A percentile compares a stretch with the other conserved stretches of the same genome.
These are phyloP conservation scores for Pocillopora damicornis DNA, from an alignment of 64 coral and sea anemone genomes.

Conservation along the genomic window DNA sequence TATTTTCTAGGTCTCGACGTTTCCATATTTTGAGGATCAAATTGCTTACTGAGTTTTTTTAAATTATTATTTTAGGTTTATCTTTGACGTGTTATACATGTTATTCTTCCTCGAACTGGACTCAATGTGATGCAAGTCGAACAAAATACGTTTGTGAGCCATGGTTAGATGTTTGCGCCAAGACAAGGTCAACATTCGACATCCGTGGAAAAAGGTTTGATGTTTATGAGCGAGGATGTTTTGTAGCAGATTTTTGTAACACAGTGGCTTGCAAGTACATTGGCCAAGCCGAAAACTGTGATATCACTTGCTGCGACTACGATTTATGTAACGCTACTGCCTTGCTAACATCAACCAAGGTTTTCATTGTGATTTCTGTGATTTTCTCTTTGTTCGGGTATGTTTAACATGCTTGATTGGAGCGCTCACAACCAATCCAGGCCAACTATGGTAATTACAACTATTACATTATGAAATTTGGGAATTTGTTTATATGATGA, in stretches of 20 bases:
- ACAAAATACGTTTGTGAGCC: neutral
- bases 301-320: constrained; percentile 7
- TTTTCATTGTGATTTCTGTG: neutral
- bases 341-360: neutral
- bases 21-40: too few relatives aligned
- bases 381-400: neutral
- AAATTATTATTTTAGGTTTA: neutral
- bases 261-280: constrained; percentile 22
- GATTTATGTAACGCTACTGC: neutral
- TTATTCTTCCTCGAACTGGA: neutral
- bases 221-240: constrained; percentile 29
- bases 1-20: too few relatives aligned
- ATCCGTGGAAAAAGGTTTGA: neutral
- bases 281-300: neutral
- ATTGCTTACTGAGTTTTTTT: too few relatives aligned
- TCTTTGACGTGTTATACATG: constrained; percentile 33
- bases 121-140: neutral
- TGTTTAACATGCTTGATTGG: neutral
- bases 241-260: constrained; percentile 7
- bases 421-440: neutral
- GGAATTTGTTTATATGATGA: too few relatives aligned
- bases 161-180: constrained; percentile 22
- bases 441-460: neutral
- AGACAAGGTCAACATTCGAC: neutral
- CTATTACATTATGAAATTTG: neutral